A percentile compares a stretch with the other conserved stretches of the same genome.
phyloP scores from a whole-genome alignment of 1,140 invertebrate species.

The Leptinotarsa defecta region DNA sequence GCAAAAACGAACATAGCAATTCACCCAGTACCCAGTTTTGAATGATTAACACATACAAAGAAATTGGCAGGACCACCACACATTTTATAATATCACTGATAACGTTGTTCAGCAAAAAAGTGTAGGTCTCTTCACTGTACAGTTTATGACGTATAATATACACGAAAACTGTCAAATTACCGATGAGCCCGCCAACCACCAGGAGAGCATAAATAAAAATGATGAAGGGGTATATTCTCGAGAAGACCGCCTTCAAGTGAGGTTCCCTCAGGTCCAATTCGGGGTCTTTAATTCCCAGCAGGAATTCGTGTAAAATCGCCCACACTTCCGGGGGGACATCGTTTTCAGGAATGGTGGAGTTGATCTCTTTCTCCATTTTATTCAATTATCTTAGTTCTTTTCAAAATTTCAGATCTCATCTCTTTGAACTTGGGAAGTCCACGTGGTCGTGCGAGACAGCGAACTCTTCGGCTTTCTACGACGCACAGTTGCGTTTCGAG shows the following conservation, averaged over 20 bases:
- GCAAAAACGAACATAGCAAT: conserved; percentile 74
- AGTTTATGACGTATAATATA: conserved; percentile 65
- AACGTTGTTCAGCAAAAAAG: conserved; percentile 70
- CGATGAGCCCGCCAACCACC: conserved; percentile 61
- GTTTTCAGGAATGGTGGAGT: neutral
- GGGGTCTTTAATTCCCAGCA: conserved; percentile 40
- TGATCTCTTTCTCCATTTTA: conserved; percentile 9
- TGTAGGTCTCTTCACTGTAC: conserved; percentile 67
- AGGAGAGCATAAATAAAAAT: conserved; percentile 67
- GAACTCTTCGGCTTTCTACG: neutral
- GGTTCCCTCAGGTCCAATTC: conserved; percentile 56
- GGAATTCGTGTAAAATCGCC: conserved; percentile 45
- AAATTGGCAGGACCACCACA: conserved; percentile 68
- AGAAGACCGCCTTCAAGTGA: conserved; percentile 58
- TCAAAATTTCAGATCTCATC: neutral
- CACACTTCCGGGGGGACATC: conserved; percentile 37
- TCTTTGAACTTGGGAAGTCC: neutral
- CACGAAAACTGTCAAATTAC: conserved; percentile 65
- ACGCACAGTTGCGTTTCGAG: neutral
- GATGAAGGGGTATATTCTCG: conserved; percentile 65
- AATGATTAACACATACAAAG: conserved; percentile 69
- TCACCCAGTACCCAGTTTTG: conserved; percentile 78
- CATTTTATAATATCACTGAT: conserved; percentile 72
- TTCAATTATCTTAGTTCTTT: neutral
- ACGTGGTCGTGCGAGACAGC: neutral